phyloP scores from a whole-genome alignment of 2,797 vertebrate species.

The Enteromius thamalakanensis region DNA sequence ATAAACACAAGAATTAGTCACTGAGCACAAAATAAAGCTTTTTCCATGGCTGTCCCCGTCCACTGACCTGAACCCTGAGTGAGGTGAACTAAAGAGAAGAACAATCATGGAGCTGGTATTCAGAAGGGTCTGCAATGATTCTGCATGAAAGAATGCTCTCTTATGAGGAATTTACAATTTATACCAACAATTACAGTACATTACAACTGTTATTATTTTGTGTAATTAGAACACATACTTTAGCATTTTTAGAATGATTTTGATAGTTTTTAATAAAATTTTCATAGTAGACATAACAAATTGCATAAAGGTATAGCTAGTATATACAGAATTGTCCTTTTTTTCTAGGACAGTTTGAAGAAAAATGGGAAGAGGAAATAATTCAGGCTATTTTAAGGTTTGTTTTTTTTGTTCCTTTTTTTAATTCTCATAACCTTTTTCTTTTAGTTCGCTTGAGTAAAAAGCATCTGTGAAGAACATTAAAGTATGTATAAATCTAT shows the following conservation, averaged over 20 bases:
- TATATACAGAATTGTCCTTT: background rate
- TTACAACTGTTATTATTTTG: background rate
- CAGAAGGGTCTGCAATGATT: too few species aligned
- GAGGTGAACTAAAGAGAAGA: too few species aligned
- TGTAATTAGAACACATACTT: background rate
- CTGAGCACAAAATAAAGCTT: too few species aligned
- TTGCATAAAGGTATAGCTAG: background rate
- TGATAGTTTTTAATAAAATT: background rate
- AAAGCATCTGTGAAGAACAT: slow-evolving; percentile 27
- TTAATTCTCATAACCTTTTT: slow-evolving; percentile 15
- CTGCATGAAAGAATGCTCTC: too few species aligned
- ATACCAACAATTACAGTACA: background rate
- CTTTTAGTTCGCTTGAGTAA: slow-evolving; percentile 9
- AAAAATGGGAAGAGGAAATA: background rate
- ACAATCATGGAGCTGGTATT: too few species aligned
- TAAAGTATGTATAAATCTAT: slow-evolving; percentile 40
- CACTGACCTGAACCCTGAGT: too few species aligned
- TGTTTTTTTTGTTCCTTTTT: background rate
- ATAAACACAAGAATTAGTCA: too few species aligned
- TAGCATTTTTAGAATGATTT: background rate
- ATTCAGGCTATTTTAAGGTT: too few species aligned
- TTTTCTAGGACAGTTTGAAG: background rate
- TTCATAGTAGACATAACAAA: background rate
- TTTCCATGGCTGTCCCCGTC: too few species aligned
- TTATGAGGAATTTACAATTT: too few species aligned